Evolutionary conservation across 2,797 vertebrate genomes (phyloP).

Genomic region (Rhinatrema bivittatum): DNA sequence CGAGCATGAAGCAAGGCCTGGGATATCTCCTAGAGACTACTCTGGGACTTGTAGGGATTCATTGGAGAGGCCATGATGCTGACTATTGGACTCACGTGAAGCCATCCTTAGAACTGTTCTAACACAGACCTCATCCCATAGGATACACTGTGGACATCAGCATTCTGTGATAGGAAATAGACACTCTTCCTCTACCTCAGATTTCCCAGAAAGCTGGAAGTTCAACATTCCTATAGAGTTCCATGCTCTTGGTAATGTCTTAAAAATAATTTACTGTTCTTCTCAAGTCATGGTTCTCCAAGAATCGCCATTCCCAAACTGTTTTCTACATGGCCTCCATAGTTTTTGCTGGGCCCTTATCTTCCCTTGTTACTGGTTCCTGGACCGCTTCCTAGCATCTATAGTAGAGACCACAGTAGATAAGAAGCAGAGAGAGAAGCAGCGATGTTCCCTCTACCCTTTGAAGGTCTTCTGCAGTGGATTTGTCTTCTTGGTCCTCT

Average conservation of each 20-base stretch:
- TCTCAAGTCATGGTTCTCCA: constrained; percentile 25
- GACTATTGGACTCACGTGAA: too few relatives aligned
- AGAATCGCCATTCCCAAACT: constrained; percentile 62
- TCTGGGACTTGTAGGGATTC: too few relatives aligned
- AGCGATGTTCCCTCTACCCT: constrained; percentile 41
- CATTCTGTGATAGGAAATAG: neutral
- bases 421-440: constrained; percentile 16
- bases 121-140: fast-evolving
- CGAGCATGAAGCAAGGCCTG: too few relatives aligned
- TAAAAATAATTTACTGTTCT: neutral
- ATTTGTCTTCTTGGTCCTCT: constrained; percentile 43
- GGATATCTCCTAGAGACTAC: too few relatives aligned
- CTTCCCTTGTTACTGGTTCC: constrained; percentile 73
- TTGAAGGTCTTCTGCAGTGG: constrained; percentile 38
- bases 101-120: too few relatives aligned
- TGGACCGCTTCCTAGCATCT: constrained; percentile 63
- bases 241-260: too few relatives aligned
- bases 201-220: too few relatives aligned
- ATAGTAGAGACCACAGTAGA: constrained; percentile 57
- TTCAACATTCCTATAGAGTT: too few relatives aligned
- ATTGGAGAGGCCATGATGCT: too few relatives aligned
- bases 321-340: constrained; percentile 47
- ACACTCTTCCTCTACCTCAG: too few relatives aligned
- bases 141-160: neutral
- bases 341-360: constrained; percentile 51